A percentile compares a stretch with the other conserved stretches of the same genome.
Evolutionary conservation across 2,113 vertebrate genomes (phyloP).

Genomic region (Cyanoramphus novaezelandiae): DNA sequence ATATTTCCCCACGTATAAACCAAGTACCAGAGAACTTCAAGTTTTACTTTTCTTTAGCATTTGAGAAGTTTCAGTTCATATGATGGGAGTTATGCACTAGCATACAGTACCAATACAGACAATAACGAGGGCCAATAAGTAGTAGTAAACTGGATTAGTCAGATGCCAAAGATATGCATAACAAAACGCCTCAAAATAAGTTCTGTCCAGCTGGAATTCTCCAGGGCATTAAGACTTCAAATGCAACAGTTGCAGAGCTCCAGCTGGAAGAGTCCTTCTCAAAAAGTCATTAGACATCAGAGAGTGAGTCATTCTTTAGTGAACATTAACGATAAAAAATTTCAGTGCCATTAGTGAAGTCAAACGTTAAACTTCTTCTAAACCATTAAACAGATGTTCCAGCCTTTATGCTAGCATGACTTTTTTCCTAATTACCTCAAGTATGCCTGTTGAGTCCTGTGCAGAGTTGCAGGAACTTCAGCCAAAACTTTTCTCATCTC

Average conservation of each 20-base stretch:
- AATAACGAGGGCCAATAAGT: background rate
- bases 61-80: conserved; percentile 20
- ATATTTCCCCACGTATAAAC: background rate
- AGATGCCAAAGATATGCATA: conserved; percentile 54
- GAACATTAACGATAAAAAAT: conserved; percentile 67
- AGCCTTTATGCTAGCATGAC: conserved; percentile 43
- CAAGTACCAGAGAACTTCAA: conserved; percentile 7
- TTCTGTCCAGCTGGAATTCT: conserved; percentile 58
- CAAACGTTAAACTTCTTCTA: conserved; percentile 65
- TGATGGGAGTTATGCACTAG: background rate
- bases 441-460: background rate
- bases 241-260: conserved; percentile 66
- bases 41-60: conserved; percentile 30
- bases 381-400: conserved; percentile 60
- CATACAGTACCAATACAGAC: background rate
- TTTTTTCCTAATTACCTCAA: conserved; percentile 36
- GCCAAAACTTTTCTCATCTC: background rate
- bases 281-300: conserved; percentile 60
- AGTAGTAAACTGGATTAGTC: conserved; percentile 47
- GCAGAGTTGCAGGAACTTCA: background rate
- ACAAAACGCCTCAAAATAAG: conserved; percentile 41
- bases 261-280: conserved; percentile 66
- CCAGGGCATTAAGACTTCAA: conserved; percentile 52
- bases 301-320: conserved; percentile 71
- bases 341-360: conserved; percentile 63